Percentiles rank a stretch among this genome's conserved stretches.
Conservation (phyloP, 2,113 vertebrate species). For the Calypte anna region DNA sequence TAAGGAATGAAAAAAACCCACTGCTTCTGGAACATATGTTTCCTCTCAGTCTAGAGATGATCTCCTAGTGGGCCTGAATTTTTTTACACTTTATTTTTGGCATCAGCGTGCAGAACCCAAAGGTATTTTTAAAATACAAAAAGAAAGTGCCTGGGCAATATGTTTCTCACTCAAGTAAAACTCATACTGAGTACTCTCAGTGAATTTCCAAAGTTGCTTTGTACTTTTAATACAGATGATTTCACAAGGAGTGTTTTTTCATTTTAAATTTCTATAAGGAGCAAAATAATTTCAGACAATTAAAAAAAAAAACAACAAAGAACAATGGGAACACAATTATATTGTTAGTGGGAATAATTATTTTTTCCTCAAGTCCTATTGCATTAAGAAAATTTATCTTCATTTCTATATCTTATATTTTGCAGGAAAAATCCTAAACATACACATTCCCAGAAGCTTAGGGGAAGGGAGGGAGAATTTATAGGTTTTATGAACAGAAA, state of each 20-base stretch:
- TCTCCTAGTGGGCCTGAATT: slow-evolving; percentile 38
- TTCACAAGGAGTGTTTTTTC: not conserved
- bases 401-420: not conserved
- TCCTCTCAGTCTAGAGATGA: slow-evolving; percentile 52
- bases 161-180: not conserved
- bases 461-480: not conserved
- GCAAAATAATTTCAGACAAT: not conserved
- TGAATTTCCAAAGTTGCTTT: not conserved
- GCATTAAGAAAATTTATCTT: not conserved
- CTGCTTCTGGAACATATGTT: slow-evolving; percentile 52
- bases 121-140: slow-evolving; percentile 9
- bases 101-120: not conserved
- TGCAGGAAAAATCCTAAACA: not conserved
- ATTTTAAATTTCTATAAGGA: not conserved
- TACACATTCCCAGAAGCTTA: not conserved
- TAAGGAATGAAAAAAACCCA: slow-evolving; percentile 15
- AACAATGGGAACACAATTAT: not conserved
- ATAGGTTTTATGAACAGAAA: not conserved
- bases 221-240: not conserved
- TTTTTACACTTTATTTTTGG: slow-evolving; percentile 30
- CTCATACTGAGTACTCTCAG: not conserved
- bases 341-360: not conserved
- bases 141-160: not conserved
- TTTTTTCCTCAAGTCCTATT: not conserved
- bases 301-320: not conserved